A percentile compares a stretch with the other conserved stretches of the same genome.
phyloP scores from a whole-genome alignment of 2,797 vertebrate species.

The Chelon auratus region DNA sequence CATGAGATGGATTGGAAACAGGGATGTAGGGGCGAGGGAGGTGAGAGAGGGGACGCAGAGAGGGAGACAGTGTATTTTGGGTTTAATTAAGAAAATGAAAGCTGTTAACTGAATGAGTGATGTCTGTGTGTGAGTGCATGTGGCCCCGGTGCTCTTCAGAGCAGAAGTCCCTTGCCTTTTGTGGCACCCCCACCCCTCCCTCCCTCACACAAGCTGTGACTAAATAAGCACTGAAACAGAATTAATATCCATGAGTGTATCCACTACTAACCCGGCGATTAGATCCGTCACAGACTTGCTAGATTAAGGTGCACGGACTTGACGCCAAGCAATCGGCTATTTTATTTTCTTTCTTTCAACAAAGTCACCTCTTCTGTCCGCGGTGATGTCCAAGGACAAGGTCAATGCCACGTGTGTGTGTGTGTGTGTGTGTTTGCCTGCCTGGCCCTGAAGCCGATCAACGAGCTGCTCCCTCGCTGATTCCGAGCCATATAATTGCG shows the following conservation, averaged over 20 bases:
- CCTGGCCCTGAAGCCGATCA: constrained; percentile 38
- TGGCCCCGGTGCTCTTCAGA: constrained; percentile 28
- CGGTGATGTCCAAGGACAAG: constrained; percentile 30
- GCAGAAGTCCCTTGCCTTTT: constrained; percentile 22
- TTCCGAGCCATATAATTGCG: constrained; percentile 53
- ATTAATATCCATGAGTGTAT: constrained; percentile 32
- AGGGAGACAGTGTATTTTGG: background rate
- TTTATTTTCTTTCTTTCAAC: background rate
- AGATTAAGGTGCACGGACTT: constrained; percentile 16
- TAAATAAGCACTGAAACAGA: constrained; percentile 37
- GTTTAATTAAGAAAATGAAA: constrained; percentile 71
- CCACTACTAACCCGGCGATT: constrained; percentile 14
- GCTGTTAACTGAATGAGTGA: constrained; percentile 57
- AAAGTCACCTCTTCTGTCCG: constrained; percentile 1
- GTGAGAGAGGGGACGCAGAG: background rate
- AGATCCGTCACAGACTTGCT: constrained; percentile 26
- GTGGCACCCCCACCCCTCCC: background rate
- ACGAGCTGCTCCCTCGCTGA: constrained; percentile 38
- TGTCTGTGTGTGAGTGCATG: constrained; percentile 30
- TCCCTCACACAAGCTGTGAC: background rate
- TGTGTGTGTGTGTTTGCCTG: constrained; percentile 10
- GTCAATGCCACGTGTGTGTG: constrained; percentile 33
- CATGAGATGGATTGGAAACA: constrained; percentile 6
- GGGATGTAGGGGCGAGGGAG: background rate
- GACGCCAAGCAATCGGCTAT: background rate